A percentile compares a stretch with the other conserved stretches of the same genome.
phyloP scores from a whole-genome alignment of 2,888 invertebrate species.

The Clusia tigrina region DNA sequence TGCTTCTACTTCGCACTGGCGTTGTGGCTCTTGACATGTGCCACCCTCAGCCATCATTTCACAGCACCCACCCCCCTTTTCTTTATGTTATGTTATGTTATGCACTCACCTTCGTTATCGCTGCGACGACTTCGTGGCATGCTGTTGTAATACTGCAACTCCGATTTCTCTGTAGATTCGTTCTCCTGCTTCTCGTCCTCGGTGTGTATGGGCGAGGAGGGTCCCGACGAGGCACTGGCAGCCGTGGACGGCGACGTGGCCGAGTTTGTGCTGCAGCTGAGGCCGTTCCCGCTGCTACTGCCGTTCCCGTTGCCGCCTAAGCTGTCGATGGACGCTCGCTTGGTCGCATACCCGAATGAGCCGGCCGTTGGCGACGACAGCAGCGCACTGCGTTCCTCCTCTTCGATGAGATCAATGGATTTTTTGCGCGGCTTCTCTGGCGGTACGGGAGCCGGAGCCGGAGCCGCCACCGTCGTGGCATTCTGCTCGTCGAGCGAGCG shows the following conservation, averaged over 20 bases:
- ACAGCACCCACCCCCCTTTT: too few species aligned
- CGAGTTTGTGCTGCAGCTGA: conserved; percentile 50
- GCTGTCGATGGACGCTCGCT: conserved; percentile 57
- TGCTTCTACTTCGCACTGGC: too few species aligned
- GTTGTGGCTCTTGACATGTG: too few species aligned
- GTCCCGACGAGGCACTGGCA: conserved; percentile 63
- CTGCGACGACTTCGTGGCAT: conserved; percentile 53
- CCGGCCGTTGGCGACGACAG: conserved; percentile 44
- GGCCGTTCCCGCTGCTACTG: conserved; percentile 37
- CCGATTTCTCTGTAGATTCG: conserved; percentile 68
- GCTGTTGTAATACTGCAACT: conserved; percentile 52
- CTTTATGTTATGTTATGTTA: too few species aligned
- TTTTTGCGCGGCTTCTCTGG: conserved; percentile 62
- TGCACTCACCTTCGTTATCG: conserved; percentile 62
- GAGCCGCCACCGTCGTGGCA: background rate
- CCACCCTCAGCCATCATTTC: too few species aligned
- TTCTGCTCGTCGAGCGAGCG: conserved; percentile 47
- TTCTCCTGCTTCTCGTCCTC: conserved; percentile 68
- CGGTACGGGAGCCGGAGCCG: conserved; percentile 47
- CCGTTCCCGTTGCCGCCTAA: conserved; percentile 38
- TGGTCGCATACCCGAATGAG: conserved; percentile 42
- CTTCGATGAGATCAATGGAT: conserved; percentile 61
- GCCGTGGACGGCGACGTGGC: conserved; percentile 58
- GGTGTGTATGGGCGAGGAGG: conserved; percentile 65
- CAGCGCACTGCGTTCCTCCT: conserved; percentile 39